Evolutionary conservation across 1,140 invertebrate species (phyloP).

Genomic region (Drosophila suzukii): DNA sequence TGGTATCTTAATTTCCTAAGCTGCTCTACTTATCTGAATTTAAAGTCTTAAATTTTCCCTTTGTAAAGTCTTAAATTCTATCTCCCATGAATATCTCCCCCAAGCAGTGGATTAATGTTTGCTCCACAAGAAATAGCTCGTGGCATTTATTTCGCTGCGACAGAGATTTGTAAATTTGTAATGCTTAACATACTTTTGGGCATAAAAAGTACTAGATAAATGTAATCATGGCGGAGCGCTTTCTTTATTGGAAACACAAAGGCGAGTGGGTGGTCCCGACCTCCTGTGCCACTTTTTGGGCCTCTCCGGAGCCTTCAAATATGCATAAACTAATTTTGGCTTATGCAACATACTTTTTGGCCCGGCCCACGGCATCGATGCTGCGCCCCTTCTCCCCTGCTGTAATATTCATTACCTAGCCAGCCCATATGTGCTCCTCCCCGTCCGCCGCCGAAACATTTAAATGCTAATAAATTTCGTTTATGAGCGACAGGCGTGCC

Average conservation of each 20-base stretch:
- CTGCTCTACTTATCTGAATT: neutral
- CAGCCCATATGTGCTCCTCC: slow-evolving; percentile 47
- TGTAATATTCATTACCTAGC: slow-evolving; percentile 66
- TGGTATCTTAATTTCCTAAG: neutral
- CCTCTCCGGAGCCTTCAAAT: slow-evolving; percentile 47
- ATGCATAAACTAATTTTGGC: slow-evolving; percentile 69
- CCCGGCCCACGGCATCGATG: slow-evolving; percentile 39
- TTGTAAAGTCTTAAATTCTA: slow-evolving; percentile 24
- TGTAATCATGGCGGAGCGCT: slow-evolving; percentile 27
- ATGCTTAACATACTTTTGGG: slow-evolving; percentile 40
- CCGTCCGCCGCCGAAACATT: slow-evolving; percentile 50
- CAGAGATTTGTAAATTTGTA: slow-evolving; percentile 49
- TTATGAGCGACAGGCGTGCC: slow-evolving; percentile 55
- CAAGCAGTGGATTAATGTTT: slow-evolving; percentile 27
- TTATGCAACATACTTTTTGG: slow-evolving; percentile 62
- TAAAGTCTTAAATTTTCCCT: neutral
- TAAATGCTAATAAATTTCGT: slow-evolving; percentile 72
- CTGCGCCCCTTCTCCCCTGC: slow-evolving; percentile 17
- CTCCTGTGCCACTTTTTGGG: slow-evolving; percentile 7
- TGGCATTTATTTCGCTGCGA: slow-evolving; percentile 28
- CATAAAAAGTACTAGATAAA: slow-evolving; percentile 42
- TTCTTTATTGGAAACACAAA: slow-evolving; percentile 43
- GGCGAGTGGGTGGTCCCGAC: slow-evolving; percentile 12
- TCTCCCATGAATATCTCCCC: slow-evolving; percentile 12
- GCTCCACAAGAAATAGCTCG: slow-evolving; percentile 18